Evolutionary conservation across 2,113 vertebrate genomes (phyloP), one percentile per base, ranked within the genome.

Genomic region (Poeciliopsis occidentalis): DNA sequence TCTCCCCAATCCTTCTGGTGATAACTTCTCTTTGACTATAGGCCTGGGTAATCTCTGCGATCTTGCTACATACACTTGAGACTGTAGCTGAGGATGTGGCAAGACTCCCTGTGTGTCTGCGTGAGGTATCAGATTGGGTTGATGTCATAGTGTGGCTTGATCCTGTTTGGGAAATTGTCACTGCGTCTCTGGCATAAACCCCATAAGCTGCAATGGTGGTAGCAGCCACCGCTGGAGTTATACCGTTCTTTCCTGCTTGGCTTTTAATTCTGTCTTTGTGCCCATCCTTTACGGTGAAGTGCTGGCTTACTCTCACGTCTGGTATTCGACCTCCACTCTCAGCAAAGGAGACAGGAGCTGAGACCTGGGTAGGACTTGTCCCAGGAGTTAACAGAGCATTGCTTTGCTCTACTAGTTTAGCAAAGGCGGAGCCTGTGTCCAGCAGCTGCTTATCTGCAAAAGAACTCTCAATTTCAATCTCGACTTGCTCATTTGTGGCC

Each of bases 331-430:
- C 89, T 64, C 86, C 92, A 32, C 92, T 92, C 82, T 94, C 94
- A 51, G 90, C 92, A 71, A 99, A 99, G 32, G 97, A 97, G 62
- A 97, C 94, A 0, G 98, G 98, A 61, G 98, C 97, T 0, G 96
- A 96, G 0, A 97, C 93, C 88, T 99, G 98, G 0, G 98, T 99
- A 61, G 98, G 97, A 54, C 98, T 99, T 64, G 98, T 98, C 1
- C 98, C 98, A 1, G 98, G 98, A 64, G 98, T 99, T 22, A 95
- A 60, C 7, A 94, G 91, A 72, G 94, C 92, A 80, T 93, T 95
- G 81, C 93, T 95, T 82, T 95, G 94, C 70, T 95, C 94, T 26
- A 95, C 81, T 17, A 95, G 83, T 75, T 95, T 95, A 66, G 93
- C 91, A 84, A 99, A 97, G 0, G 97, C 96, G 3, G 96, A 97